Base-by-base conservation (phyloP, 2,113 vertebrate species). In the Lampris megalopsis region DNA sequence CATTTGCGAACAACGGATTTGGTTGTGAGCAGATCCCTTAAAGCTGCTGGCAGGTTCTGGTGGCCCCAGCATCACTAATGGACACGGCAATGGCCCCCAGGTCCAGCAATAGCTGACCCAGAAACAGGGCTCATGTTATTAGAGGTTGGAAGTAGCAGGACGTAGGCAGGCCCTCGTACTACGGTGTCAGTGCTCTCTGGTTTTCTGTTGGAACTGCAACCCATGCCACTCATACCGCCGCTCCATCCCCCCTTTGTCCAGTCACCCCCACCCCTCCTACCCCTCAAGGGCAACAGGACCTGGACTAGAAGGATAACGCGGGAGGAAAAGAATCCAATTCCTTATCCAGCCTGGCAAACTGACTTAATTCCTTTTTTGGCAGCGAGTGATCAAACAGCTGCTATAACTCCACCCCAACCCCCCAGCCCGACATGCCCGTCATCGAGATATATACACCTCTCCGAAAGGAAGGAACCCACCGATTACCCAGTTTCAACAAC, bases 271-370 rank as follows among this genome's bases (percentile, higher is more conserved):
- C 60, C 83, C 65, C 69, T 71, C 36, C 63, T 37, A 49, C 73
- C 71, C 81, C 63, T 6, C 1, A 56, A 80, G 84, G 82, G 79
- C 41, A 60, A 75, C 86, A 84, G 87, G 83, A 92, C 90, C 87
- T 91, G 89, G 83, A 87, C 90, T 86, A 90, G 87, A 74, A 86
- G 90, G 88, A 90, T 90, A 92, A 92, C 86, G 87, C 86, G 75
- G 67, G 63, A 84, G 77, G 75, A 86, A 85, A 66, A 83, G 82
- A 86, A 85, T 83, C 81, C 81, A 75, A 80, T 83, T 88, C 85
- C 86, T 88, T 86, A 88, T 88, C 79, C 88, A 81, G 79, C 75
- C 84, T 88, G 84, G 84, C 82, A 89, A 24, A 86, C 85, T 36
- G 71, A 83, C 83, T 88, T 87, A 88, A 91, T 87, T 87, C 87